A percentile compares a stretch with the other conserved stretches of the same genome.
These are phyloP conservation scores for Drosophila ohnishii DNA, from an alignment of 1,140 invertebrate species.

Conservation along the genomic window DNA sequence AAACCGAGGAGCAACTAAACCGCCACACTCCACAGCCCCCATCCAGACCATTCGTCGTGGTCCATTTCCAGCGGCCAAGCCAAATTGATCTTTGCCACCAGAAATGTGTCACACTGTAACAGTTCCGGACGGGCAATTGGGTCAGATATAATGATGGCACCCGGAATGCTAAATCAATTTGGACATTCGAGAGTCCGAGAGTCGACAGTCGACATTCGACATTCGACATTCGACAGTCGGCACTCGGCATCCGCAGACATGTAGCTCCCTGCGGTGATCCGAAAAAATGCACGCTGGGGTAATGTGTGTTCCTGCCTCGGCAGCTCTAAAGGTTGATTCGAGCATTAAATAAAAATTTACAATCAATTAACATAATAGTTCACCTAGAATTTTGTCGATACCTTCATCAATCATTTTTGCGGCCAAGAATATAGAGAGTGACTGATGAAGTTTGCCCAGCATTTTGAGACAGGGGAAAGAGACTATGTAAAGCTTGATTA, in stretches of 20 bases:
- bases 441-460: slow-evolving; percentile 14
- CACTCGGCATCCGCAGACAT: slow-evolving; percentile 13
- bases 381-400: slow-evolving; percentile 28
- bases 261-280: slow-evolving; percentile 23
- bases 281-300: slow-evolving; percentile 11
- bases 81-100: slow-evolving; percentile 48
- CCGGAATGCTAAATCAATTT: slow-evolving; percentile 44
- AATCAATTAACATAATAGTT: slow-evolving; percentile 47
- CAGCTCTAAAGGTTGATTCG: slow-evolving; percentile 24
- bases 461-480: slow-evolving; percentile 9
- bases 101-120: slow-evolving; percentile 45
- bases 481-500: slow-evolving; percentile 30
- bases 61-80: slow-evolving; percentile 38
- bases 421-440: slow-evolving; percentile 24
- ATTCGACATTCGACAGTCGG: background rate
- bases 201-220: background rate
- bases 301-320: slow-evolving; percentile 13
- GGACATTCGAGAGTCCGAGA: background rate
- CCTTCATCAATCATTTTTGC: slow-evolving; percentile 28
- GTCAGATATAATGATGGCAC: slow-evolving; percentile 47
- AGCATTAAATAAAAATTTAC: slow-evolving; percentile 37
- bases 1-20: slow-evolving; percentile 36
- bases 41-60: slow-evolving; percentile 8
- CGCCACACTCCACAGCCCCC: slow-evolving; percentile 24
- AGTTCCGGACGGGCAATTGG: slow-evolving; percentile 27